phyloP scores from a whole-genome alignment of 2,113 vertebrate species.

The Prunella himalayana region DNA sequence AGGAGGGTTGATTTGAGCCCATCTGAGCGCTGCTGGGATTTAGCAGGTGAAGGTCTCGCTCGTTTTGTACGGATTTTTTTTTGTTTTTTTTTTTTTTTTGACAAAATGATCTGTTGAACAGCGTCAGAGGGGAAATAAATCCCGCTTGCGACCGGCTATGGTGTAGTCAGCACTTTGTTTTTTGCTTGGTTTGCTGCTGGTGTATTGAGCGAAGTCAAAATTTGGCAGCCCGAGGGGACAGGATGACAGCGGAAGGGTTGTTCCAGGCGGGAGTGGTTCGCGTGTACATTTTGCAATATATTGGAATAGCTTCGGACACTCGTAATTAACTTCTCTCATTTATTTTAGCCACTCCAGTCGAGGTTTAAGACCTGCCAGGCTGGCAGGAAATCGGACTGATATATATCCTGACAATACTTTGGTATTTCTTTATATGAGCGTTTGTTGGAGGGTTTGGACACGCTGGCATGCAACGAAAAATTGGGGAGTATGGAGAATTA shows the following conservation, averaged over 20 bases:
- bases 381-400: background rate
- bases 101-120: background rate
- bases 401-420: background rate
- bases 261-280: background rate
- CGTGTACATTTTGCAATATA: background rate
- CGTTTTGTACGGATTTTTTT: background rate
- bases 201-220: background rate
- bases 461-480: background rate
- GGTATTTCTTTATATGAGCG: background rate
- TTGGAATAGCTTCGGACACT: background rate
- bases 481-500: fast-evolving
- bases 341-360: background rate
- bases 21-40: background rate
- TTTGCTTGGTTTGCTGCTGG: background rate
- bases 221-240: background rate
- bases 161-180: background rate
- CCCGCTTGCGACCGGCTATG: fast-evolving
- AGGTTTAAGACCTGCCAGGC: background rate
- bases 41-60: background rate
- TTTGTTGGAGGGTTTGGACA: background rate
- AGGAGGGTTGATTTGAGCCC: fast-evolving
- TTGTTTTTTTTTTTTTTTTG: background rate
- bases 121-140: background rate
- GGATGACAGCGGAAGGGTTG: background rate
- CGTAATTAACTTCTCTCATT: background rate